Evolutionary conservation across 2,113 vertebrate genomes (phyloP).

Genomic region (Laticauda colubrina): DNA sequence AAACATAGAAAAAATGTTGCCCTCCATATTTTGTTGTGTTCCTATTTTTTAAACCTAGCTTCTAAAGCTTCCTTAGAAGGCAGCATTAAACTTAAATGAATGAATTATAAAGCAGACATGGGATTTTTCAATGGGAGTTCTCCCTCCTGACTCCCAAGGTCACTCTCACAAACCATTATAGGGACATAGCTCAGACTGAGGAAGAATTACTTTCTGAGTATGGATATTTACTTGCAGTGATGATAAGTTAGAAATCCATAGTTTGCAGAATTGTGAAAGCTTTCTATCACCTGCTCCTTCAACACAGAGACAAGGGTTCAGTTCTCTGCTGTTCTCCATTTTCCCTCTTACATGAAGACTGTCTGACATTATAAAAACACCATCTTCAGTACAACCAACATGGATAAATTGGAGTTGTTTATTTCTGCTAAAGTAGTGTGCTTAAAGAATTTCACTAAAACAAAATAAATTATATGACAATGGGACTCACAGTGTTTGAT

Average conservation of each 20-base stretch:
- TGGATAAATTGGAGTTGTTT: not conserved
- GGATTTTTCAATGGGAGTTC: not conserved
- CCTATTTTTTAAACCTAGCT: not conserved
- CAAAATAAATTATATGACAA: not conserved
- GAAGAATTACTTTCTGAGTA: not conserved
- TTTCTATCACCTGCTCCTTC: not conserved
- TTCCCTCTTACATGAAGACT: not conserved
- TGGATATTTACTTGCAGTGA: not conserved
- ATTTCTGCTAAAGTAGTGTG: not conserved
- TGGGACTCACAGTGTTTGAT: not conserved
- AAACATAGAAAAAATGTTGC: not conserved
- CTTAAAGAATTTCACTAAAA: not conserved
- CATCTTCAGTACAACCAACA: not conserved
- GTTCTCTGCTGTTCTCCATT: not conserved
- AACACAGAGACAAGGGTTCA: not conserved
- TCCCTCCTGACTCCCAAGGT: not conserved
- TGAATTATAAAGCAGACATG: not conserved
- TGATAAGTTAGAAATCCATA: not conserved
- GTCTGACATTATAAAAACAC: not conserved
- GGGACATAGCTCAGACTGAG: not conserved
- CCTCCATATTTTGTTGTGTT: not conserved
- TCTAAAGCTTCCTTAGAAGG: not conserved
- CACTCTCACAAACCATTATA: not conserved
- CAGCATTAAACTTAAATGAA: not conserved
- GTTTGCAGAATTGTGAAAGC: not conserved